phyloP scores from a whole-genome alignment of 64 coral and sea anemone genomes.

The Cladopsammia gracilis region DNA sequence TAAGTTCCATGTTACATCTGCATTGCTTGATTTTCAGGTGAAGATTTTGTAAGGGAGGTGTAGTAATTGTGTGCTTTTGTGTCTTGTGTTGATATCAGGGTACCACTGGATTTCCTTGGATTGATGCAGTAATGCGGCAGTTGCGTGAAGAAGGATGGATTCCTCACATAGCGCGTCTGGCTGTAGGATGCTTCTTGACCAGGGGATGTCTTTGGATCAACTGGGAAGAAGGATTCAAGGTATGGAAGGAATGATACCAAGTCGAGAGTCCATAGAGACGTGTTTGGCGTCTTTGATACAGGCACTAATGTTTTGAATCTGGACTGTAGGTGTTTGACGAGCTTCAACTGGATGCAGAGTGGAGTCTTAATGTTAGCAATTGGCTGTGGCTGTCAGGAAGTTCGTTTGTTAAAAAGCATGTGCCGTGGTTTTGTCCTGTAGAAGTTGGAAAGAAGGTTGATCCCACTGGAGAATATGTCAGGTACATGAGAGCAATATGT shows the following conservation, averaged over 20 bases:
- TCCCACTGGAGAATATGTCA: conserved; percentile 57
- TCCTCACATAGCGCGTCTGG: conserved; percentile 85
- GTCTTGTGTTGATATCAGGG: conserved; percentile 32
- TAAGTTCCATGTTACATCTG: background rate
- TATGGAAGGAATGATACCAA: background rate
- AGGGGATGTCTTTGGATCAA: conserved; percentile 94
- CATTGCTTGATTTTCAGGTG: no score
- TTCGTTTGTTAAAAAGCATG: conserved; percentile 41
- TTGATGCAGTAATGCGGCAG: conserved; percentile 94
- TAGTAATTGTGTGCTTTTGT: background rate
- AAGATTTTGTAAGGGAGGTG: background rate
- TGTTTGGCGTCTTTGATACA: no score
- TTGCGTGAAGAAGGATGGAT: conserved; percentile 86
- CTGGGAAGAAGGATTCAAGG: conserved; percentile 98
- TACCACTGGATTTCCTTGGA: conserved; percentile 92
- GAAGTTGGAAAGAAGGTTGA: conserved; percentile 70
- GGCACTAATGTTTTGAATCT: background rate
- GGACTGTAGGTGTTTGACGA: conserved; percentile 42
- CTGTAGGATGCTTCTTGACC: conserved; percentile 93
- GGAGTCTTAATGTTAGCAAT: conserved; percentile 64
- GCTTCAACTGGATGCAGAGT: conserved; percentile 65
- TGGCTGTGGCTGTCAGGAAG: conserved; percentile 78
- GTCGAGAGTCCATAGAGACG: no score
- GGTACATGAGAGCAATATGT: background rate
- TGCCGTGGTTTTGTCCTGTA: conserved; percentile 76